Base-by-base conservation (phyloP, 2,797 vertebrate species). In the Girardinus metallicus region DNA sequence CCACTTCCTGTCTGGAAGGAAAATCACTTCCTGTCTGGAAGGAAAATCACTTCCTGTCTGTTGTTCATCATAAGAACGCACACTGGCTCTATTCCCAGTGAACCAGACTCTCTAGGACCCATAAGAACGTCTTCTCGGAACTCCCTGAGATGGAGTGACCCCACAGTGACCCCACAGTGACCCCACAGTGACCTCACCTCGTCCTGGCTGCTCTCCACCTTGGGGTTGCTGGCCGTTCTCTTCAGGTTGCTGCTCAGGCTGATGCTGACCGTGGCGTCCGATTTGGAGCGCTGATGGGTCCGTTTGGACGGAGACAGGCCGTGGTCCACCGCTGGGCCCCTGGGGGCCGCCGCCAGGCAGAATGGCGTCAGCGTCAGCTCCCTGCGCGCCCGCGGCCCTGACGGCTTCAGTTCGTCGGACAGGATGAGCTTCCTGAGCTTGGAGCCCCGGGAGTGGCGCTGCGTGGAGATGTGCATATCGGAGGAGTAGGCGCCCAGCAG, bases 381-480 rank as follows among this genome's bases (percentile, higher is more conserved):
- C n/a, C 93, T 94, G 90, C 95, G 94, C 72, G 92, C 96, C 75
- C 95, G 96, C 4, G 95, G 85, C 47, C 95, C 96, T 0, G 96
- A 94, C 0, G 98, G 98, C 80, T 98, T 98, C 21, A 99, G 95
- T 91, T 99, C 98, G 0, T 99, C 98, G 0, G 98, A 99, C 34
- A 99, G 96, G 94, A 99, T 99, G 74, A 99, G 92, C 43, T 97
- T 95, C 73, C 98, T 96, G 0, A 99, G 96, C 75, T 99, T 99
- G 94, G 98, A 98, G 73, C 98, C 98, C 0, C 98, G 92, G 0
- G 98, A 99, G 91, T 99, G 96, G 0, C 97, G 96, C 91, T 99
- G 98, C 0, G 98, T 97, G 92, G 98, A 99, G 93, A 99, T 99
- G 97, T 99, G 98, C 98, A 99, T 99, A 95, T 99, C 98, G 0